phyloP scores from a whole-genome alignment of 2,888 invertebrate species.

The Tenthredo livida region DNA sequence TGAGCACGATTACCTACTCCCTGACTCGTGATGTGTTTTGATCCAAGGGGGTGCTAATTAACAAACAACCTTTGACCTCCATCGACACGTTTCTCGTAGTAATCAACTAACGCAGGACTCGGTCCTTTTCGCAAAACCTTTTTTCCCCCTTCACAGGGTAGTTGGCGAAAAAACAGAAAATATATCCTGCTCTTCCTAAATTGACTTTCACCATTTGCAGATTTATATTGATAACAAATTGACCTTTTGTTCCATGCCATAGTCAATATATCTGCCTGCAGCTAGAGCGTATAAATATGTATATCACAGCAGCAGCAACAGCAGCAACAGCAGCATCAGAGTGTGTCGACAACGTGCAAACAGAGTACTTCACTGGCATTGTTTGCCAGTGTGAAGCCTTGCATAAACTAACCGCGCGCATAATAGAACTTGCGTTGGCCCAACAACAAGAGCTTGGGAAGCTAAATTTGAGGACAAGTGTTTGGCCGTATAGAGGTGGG shows the following conservation, averaged over 20 bases:
- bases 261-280: not conserved
- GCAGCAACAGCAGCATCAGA: not conserved
- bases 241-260: not conserved
- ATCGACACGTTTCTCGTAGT: not conserved
- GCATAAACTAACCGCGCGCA: slow-evolving; percentile 39
- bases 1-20: slow-evolving; percentile 24
- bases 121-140: not conserved
- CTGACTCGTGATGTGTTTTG: slow-evolving; percentile 13
- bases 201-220: not conserved
- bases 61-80: slow-evolving; percentile 45
- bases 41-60: slow-evolving; percentile 39
- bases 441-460: not conserved
- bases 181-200: not conserved
- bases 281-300: not conserved
- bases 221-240: not conserved
- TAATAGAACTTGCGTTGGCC: slow-evolving; percentile 32
- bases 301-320: not conserved
- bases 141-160: not conserved
- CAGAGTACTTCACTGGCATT: slow-evolving; percentile 24
- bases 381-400: slow-evolving; percentile 43
- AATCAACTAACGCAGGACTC: slow-evolving; percentile 2
- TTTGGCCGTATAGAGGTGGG: not conserved
- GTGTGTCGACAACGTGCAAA: slow-evolving; percentile 26
- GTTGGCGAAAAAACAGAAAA: not conserved
- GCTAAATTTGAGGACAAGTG: slow-evolving; percentile 39